Evolutionary conservation across 2,113 vertebrate genomes (phyloP).

Genomic region (Thunnus maccoyii): DNA sequence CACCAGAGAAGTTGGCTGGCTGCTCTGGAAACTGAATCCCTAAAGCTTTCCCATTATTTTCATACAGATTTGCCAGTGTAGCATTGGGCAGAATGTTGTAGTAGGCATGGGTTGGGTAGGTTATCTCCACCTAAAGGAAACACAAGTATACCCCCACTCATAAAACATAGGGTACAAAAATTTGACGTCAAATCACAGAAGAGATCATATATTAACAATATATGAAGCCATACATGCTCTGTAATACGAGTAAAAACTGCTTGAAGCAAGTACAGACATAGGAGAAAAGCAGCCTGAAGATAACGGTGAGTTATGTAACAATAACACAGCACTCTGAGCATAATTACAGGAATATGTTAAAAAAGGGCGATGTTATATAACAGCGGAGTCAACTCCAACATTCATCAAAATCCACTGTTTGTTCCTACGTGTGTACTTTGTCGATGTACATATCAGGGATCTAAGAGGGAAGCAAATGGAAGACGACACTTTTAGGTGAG

Average conservation of each 20-base stretch:
- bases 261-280: conserved; percentile 24
- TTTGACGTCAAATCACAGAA: background rate
- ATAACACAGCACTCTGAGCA: conserved; percentile 6
- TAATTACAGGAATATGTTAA: conserved; percentile 51
- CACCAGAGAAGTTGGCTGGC: conserved; percentile 85
- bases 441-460: background rate
- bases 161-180: background rate
- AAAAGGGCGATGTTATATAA: conserved; percentile 34
- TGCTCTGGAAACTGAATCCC: conserved; percentile 87
- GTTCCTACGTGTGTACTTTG: background rate
- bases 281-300: conserved; percentile 48
- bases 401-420: background rate
- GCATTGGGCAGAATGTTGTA: conserved; percentile 91
- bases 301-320: conserved; percentile 49
- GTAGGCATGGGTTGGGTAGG: conserved; percentile 80
- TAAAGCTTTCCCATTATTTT: conserved; percentile 88
- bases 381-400: background rate
- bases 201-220: background rate
- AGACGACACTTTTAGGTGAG: background rate
- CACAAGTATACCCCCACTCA: background rate
- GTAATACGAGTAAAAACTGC: conserved; percentile 15
- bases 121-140: conserved; percentile 87
- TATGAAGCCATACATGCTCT: background rate
- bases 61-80: conserved; percentile 85
- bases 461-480: background rate